phyloP scores from a whole-genome alignment of 1,140 invertebrate species.

The Pseudomyrmex flavicornis region DNA sequence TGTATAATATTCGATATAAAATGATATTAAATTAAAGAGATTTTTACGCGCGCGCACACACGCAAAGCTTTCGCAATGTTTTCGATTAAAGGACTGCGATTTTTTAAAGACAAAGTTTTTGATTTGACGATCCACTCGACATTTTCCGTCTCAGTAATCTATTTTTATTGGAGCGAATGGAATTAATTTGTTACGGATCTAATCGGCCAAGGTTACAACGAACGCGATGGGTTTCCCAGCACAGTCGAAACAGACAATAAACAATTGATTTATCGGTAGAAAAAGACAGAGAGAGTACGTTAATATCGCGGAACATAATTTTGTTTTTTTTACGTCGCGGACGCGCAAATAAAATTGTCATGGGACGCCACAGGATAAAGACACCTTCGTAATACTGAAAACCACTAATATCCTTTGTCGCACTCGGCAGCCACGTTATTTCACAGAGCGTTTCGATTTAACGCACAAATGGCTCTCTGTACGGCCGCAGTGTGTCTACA shows the following conservation, averaged over 20 bases:
- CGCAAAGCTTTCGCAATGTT: neutral
- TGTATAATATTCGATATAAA: neutral
- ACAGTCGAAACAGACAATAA: slow-evolving; percentile 36
- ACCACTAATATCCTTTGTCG: slow-evolving; percentile 74
- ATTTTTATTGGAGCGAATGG: slow-evolving; percentile 42
- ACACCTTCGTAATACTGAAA: slow-evolving; percentile 62
- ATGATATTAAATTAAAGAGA: neutral
- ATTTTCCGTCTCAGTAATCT: slow-evolving; percentile 41
- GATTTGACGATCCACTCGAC: slow-evolving; percentile 37
- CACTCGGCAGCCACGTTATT: slow-evolving; percentile 69
- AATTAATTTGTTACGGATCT: slow-evolving; percentile 60
- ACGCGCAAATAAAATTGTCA: slow-evolving; percentile 58
- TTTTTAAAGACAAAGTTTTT: slow-evolving; percentile 20
- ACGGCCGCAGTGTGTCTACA: slow-evolving; percentile 63
- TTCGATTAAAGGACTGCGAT: slow-evolving; percentile 3
- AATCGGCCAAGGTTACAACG: slow-evolving; percentile 57
- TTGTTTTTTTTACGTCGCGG: slow-evolving; percentile 44
- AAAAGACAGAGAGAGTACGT: slow-evolving; percentile 44
- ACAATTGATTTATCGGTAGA: slow-evolving; percentile 57
- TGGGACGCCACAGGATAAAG: slow-evolving; percentile 57
- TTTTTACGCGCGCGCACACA: neutral
- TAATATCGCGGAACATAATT: slow-evolving; percentile 57
- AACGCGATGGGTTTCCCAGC: slow-evolving; percentile 46
- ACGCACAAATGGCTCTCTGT: slow-evolving; percentile 74
- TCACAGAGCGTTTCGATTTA: slow-evolving; percentile 75